These are phyloP conservation scores for Teleogryllus oceanicus DNA, from an alignment of 2,888 invertebrate species.

Conservation along the genomic window DNA sequence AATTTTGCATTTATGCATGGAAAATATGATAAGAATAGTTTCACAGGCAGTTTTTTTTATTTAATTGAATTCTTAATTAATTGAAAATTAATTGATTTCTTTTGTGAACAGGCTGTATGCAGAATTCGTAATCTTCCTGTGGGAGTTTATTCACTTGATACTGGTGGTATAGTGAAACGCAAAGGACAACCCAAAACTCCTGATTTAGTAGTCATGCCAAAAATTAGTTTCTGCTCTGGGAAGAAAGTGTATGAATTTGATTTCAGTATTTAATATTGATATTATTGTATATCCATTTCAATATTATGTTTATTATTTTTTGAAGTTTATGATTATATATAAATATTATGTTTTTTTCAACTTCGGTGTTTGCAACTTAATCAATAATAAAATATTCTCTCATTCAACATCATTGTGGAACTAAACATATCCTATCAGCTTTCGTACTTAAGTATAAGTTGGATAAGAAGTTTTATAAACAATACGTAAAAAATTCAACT, in stretches of 20 bases:
- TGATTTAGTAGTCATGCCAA: constrained; percentile 46
- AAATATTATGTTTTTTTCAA: too few relatives aligned
- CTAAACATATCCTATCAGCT: too few relatives aligned
- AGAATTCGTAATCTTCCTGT: constrained; percentile 55
- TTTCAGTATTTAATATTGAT: constrained; percentile 41
- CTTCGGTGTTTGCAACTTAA: too few relatives aligned
- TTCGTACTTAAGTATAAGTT: neutral
- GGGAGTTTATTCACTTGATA: constrained; percentile 57
- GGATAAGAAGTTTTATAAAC: neutral
- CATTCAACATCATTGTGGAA: too few relatives aligned
- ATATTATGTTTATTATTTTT: too few relatives aligned
- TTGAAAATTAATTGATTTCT: neutral
- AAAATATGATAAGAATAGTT: neutral
- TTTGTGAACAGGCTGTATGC: constrained; percentile 54
- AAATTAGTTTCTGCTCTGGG: constrained; percentile 56
- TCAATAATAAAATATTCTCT: too few relatives aligned
- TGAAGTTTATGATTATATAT: too few relatives aligned
- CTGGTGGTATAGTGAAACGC: constrained; percentile 48
- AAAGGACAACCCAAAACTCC: neutral
- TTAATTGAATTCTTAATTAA: neutral
- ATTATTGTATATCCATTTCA: too few relatives aligned
- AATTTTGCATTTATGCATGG: constrained; percentile 25
- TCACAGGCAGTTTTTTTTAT: neutral
- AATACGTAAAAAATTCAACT: constrained; percentile 23
- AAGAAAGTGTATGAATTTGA: constrained; percentile 57